Evolutionary conservation across 2,797 vertebrate species (phyloP).

Genomic region (Gobionotothen gibberifrons): DNA sequence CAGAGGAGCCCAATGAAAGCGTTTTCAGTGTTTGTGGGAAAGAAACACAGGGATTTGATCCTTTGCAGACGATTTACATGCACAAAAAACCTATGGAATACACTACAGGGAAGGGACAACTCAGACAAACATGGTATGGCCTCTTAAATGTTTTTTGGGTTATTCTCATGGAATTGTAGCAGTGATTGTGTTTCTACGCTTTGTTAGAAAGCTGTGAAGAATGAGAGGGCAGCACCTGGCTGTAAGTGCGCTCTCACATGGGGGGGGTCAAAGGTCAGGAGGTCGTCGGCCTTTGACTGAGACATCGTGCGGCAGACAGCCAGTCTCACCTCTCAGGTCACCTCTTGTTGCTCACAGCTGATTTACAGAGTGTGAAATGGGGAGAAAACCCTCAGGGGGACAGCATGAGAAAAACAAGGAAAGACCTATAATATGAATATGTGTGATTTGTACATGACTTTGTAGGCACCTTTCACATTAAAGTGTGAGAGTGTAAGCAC

Average conservation of each 20-base stretch:
- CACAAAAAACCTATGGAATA: no score
- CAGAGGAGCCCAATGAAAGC: no score
- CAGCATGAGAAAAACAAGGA: no score
- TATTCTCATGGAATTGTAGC: background rate
- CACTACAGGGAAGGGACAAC: no score
- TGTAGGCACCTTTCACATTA: no score
- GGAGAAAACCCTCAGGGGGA: background rate
- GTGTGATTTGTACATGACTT: background rate
- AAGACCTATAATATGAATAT: background rate
- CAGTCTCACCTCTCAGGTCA: conserved; percentile 44
- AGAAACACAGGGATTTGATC: no score
- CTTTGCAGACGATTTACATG: no score
- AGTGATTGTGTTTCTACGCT: no score
- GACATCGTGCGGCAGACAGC: conserved; percentile 44
- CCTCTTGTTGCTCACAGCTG: conserved; percentile 16
- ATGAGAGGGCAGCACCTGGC: conserved; percentile 4
- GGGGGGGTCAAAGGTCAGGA: conserved; percentile 49
- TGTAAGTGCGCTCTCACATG: conserved; percentile 16
- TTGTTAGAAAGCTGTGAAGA: background rate
- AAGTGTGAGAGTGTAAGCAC: no score
- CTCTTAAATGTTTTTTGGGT: background rate
- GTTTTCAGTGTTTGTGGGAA: no score
- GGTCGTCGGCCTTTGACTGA: conserved; percentile 42
- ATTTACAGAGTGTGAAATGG: conserved; percentile 39
- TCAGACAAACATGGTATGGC: no score